phyloP scores from a whole-genome alignment of 2,113 vertebrate species.

The Carettochelys insculpta region DNA sequence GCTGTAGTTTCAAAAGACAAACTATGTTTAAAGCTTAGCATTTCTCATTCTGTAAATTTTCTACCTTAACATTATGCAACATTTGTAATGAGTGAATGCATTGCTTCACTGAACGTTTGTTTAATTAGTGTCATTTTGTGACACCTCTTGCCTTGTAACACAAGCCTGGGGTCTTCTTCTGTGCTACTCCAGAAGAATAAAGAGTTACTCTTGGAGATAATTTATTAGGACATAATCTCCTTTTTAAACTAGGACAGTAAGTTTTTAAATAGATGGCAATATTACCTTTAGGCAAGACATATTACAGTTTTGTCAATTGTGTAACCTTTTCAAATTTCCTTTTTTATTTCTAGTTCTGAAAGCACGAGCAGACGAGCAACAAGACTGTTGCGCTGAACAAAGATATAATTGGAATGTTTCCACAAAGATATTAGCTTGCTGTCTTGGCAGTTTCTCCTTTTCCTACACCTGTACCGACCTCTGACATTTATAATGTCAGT shows the following conservation, averaged over 20 bases:
- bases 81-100: neutral
- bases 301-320: neutral
- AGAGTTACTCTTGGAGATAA: neutral
- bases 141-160: neutral
- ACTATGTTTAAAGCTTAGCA: neutral
- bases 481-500: slow-evolving; percentile 53
- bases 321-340: slow-evolving; percentile 37
- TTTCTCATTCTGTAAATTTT: neutral
- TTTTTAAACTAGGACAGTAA: neutral
- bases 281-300: neutral
- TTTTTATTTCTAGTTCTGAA: slow-evolving; percentile 37
- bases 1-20: neutral
- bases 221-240: neutral
- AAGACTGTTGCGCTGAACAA: slow-evolving; percentile 25
- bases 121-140: neutral
- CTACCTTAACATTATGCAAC: neutral
- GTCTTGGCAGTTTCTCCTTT: slow-evolving; percentile 43
- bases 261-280: neutral
- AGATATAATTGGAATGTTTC: slow-evolving; percentile 35
- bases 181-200: neutral
- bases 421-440: slow-evolving; percentile 46
- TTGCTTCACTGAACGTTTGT: neutral
- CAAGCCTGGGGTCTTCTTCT: slow-evolving; percentile 10
- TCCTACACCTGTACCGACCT: neutral
- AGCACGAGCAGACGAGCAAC: neutral